Evolutionary conservation across 2,797 vertebrate species (phyloP).

Genomic region (Rhabdophis nuchalis): DNA sequence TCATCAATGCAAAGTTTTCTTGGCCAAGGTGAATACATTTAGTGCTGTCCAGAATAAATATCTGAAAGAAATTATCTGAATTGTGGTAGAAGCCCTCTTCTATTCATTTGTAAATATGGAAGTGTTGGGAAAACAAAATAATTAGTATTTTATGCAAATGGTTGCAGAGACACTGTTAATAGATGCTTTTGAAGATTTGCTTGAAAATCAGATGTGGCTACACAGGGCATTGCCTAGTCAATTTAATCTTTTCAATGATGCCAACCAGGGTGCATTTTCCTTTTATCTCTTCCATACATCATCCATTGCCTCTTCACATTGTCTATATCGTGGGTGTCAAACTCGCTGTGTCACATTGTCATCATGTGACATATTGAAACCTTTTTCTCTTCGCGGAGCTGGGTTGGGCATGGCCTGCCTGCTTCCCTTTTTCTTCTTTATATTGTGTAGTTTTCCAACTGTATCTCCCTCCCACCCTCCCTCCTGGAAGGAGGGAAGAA

Average conservation of each 20-base stretch:
- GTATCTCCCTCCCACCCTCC: neutral
- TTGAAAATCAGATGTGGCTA: neutral
- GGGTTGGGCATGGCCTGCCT: neutral
- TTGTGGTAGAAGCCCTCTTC: neutral
- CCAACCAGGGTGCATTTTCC: neutral
- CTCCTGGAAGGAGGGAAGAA: neutral
- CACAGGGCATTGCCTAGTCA: neutral
- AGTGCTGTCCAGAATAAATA: neutral
- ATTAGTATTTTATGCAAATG: neutral
- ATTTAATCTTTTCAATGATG: neutral
- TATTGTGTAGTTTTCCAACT: too few relatives aligned
- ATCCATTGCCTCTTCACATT: neutral
- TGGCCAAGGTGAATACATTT: neutral
- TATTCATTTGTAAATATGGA: neutral
- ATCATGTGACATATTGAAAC: rapidly evolving
- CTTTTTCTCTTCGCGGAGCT: too few relatives aligned
- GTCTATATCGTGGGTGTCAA: neutral
- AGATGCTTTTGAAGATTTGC: neutral
- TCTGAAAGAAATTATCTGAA: neutral
- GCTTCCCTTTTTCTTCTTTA: neutral
- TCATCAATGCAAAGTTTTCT: neutral
- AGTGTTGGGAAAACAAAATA: neutral
- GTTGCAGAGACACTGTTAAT: neutral
- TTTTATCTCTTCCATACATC: neutral
- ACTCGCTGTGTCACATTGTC: too few relatives aligned